Evolutionary conservation across 2,113 vertebrate species (phyloP), one percentile per base, ranked within the genome.

Genomic region (Thunnus thynnus): DNA sequence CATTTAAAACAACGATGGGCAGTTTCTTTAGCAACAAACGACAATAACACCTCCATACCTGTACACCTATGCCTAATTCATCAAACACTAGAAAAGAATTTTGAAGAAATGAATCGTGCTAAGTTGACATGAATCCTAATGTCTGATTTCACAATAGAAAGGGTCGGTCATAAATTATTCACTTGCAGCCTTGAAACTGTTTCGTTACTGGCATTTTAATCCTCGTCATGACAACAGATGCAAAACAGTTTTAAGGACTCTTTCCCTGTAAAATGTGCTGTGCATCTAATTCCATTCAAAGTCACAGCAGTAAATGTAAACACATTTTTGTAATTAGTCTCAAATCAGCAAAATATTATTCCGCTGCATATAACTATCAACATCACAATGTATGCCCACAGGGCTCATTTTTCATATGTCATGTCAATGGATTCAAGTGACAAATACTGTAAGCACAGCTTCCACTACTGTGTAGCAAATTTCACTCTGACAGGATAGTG

Each of bases 401-500:
- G 58, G 57, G n/a, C 51, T 65, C 3, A 61, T 66, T 72, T 68
- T 74, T 57, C 16, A 52, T 18, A 63, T 27, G 32, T 30, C 22
- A 18, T 36, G 13, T 41, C 36, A 32, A 51, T 2, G n/a, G 51
- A 85, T 79, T 81, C 27, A 81, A 64, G 83, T 54, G 48, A 73
- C 71, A 80, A 89, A 83, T 30, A 30, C 27, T 30, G 27, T 80
- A 73, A 84, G 76, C 70, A 9, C 66, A 54, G 56, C 72, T 80
- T 82, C 75, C 7, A 17, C 13, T 22, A 16, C 58, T 68, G 65
- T 82, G 64, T 3, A 70, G 57, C 55, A 76, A 74, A 85, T 77
- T 63, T 77, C 3, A 67, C 72, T 80, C 80, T 88, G 72, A 80
- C 79, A 82, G 75, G 76, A 68, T 69, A 76, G 83, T 20, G 25